Base-by-base conservation (phyloP, 1,140 invertebrate genomes). In the Homarus americanus region DNA sequence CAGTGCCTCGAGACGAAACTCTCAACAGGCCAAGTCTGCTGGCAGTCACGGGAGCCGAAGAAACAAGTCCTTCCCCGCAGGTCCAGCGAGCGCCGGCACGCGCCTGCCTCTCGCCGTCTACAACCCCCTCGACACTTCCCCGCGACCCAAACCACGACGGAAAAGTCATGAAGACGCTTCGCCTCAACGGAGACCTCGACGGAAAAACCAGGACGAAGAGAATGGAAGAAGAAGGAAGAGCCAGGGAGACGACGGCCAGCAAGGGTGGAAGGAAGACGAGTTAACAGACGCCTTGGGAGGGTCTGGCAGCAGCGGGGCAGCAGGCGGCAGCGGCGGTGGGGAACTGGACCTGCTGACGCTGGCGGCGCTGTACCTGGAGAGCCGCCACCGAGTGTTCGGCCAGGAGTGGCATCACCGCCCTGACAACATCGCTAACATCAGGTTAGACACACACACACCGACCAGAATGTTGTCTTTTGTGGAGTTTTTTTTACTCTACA, bases 311-410 rank as follows among this genome's bases (percentile, higher is more conserved):
- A 32, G 32, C 10, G 41, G 58, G 36, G 38, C 66, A 20, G 12
- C 53, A n/a, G 87, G 84, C 4, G 87, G 58, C 2, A 66, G 73
- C 17, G 63, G 72, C 5, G 53, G 12, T 58, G 73, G 83, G n/a
- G 91, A 92, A 36, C 76, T 92, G 5, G 91, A 92, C 82, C 84
- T 92, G 12, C 41, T 92, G 87, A 92, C 91, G 32, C 91, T 92
- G 32, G 91, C 91, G 15, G 91, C 87, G 32, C 91, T 92, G n/a
- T 92, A 92, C 63, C 80, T 92, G 32, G 91, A 92, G 87, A 92
- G 91, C 17, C 87, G 91, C 0, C 91, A 92, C 36, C 28, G 82
- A 53, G 87, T 92, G 17, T 89, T 92, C 53, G 91, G 91, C 24
- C 75, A 89, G 36, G 91, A 92, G 69, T 90, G 87, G 91, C 82